phyloP scores from a whole-genome alignment of 1,140 invertebrate genomes.

The Papilio dardanus region DNA sequence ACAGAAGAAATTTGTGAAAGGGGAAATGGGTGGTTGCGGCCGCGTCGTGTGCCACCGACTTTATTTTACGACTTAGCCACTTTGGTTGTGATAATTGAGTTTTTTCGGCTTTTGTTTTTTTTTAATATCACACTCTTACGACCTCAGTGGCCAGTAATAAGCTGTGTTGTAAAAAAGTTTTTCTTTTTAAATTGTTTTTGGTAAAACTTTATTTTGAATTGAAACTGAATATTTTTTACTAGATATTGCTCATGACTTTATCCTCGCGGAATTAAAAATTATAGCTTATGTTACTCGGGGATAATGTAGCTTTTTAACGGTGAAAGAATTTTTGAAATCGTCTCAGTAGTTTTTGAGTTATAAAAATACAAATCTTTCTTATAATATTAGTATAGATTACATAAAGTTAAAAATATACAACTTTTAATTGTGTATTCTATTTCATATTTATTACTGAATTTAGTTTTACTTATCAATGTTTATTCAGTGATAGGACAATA shows the following conservation, averaged over 20 bases:
- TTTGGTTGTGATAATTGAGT: slow-evolving; percentile 45
- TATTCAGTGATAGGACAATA: background rate
- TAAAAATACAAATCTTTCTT: too few species aligned
- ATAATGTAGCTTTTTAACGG: too few species aligned
- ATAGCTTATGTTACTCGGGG: too few species aligned
- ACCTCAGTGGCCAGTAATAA: background rate
- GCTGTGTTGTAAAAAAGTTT: background rate
- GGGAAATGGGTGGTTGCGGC: background rate
- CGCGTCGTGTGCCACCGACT: slow-evolving; percentile 33
- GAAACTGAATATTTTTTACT: background rate
- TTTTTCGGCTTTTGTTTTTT: slow-evolving; percentile 17
- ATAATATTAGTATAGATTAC: too few species aligned
- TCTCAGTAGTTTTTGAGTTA: too few species aligned
- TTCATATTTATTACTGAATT: background rate
- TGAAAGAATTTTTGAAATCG: too few species aligned
- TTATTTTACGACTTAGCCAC: slow-evolving; percentile 55
- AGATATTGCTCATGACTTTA: too few species aligned
- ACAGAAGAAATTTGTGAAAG: slow-evolving; percentile 4
- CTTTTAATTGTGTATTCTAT: background rate
- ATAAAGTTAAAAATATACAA: too few species aligned
- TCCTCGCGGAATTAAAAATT: too few species aligned
- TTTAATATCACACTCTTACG: slow-evolving; percentile 5
- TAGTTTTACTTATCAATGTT: background rate
- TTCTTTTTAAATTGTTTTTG: slow-evolving; percentile 13
- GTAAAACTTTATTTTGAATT: background rate